Conservation (phyloP, 2,113 vertebrate species). For the Ceratotherium simum region DNA sequence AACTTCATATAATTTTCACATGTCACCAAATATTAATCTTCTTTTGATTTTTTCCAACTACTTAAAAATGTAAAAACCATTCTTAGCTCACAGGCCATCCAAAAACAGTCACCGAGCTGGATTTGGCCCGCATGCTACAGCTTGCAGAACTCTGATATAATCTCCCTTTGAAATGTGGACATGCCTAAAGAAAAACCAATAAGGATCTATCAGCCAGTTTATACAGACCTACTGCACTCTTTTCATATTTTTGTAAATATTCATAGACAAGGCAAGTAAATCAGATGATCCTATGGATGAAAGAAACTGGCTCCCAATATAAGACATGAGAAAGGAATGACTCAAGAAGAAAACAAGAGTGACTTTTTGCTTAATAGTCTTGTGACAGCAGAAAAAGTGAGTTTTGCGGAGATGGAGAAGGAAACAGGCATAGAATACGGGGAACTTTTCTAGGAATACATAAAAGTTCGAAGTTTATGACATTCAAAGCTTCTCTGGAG, state of each 20-base stretch:
- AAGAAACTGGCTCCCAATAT: neutral
- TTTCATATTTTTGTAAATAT: slow-evolving; percentile 16
- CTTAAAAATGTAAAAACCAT: slow-evolving; percentile 12
- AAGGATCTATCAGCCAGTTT: neutral
- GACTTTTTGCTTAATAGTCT: neutral
- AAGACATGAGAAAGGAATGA: slow-evolving; percentile 1
- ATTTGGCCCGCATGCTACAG: neutral
- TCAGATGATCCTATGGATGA: neutral
- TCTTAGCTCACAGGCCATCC: neutral
- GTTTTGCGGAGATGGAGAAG: neutral
- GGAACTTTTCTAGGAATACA: neutral
- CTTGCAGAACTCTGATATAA: neutral
- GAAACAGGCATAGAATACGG: neutral
- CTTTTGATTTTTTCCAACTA: neutral
- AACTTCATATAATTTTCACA: neutral
- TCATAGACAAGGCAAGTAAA: neutral
- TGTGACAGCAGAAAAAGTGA: neutral
- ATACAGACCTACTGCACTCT: neutral
- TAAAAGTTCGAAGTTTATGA: neutral
- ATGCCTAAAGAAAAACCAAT: neutral
- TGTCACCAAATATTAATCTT: neutral
- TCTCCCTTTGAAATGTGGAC: neutral
- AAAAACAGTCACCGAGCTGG: neutral
- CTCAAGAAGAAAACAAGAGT: neutral
- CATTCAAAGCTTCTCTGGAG: slow-evolving; percentile 44